These are phyloP conservation scores for Caenorhabditis sp. DNA, from an alignment of 2,888 invertebrate genomes.

Conservation along the genomic window DNA sequence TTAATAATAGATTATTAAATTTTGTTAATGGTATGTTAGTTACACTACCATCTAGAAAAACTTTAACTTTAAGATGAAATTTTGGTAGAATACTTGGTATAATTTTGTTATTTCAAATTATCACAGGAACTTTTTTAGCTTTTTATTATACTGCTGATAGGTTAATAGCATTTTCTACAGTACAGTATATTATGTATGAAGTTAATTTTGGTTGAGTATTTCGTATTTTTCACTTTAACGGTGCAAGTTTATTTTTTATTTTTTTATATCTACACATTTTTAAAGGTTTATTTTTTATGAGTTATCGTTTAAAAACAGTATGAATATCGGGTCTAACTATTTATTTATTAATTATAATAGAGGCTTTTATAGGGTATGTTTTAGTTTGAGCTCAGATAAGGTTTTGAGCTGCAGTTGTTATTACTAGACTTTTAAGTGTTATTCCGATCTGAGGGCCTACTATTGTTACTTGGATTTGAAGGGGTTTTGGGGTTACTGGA, in stretches of 20 bases:
- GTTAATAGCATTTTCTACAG: conserved; percentile 69
- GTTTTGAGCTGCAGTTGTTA: conserved; percentile 83
- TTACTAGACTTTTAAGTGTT: conserved; percentile 79
- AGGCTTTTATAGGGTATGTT: conserved; percentile 83
- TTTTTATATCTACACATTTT: conserved; percentile 64
- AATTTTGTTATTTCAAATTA: conserved; percentile 68
- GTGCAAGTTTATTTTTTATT: conserved; percentile 60
- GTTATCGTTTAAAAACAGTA: conserved; percentile 75
- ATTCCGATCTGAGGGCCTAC: conserved; percentile 56
- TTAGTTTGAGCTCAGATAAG: conserved; percentile 84
- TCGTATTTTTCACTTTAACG: conserved; percentile 62
- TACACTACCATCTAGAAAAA: conserved; percentile 50
- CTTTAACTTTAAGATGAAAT: conserved; percentile 67
- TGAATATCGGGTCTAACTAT: conserved; percentile 79
- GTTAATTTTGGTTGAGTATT: conserved; percentile 67
- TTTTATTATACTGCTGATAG: conserved; percentile 70
- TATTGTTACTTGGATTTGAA: conserved; percentile 78
- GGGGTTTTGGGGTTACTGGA: conserved; percentile 81
- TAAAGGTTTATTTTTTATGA: conserved; percentile 72
- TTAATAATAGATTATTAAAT: conserved; percentile 47
- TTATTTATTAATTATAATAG: conserved; percentile 79
- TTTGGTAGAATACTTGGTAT: conserved; percentile 71
- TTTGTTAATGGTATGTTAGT: conserved; percentile 54
- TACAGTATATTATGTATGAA: conserved; percentile 70
- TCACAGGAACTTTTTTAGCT: conserved; percentile 70